Conservation (phyloP, 1,140 invertebrate genomes). For the Elysia chlorotica region DNA sequence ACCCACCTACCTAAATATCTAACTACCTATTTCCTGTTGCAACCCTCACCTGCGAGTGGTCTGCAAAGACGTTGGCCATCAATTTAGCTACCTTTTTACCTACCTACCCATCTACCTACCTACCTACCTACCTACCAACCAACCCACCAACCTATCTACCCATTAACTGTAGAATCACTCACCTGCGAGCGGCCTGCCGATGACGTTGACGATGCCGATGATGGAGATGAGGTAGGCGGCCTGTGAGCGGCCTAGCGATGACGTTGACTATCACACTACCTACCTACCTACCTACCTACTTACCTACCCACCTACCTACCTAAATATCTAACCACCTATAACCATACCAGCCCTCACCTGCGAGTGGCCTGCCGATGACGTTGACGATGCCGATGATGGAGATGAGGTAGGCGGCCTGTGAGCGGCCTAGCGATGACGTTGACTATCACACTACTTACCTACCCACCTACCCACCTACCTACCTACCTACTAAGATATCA, state of each 20-base stretch:
- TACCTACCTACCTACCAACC: not conserved
- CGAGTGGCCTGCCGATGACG: slow-evolving; percentile 38
- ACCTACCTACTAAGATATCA: no score
- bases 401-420: slow-evolving; percentile 38
- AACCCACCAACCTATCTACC: not conserved
- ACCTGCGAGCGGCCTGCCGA: slow-evolving; percentile 42
- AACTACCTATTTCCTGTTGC: no score
- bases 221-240: slow-evolving; percentile 47
- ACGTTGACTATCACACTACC: no score
- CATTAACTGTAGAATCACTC: no score
- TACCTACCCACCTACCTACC: no score
- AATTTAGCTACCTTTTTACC: no score
- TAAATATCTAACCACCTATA: no score
- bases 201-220: slow-evolving; percentile 46
- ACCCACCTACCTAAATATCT: no score
- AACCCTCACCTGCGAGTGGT: no score
- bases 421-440: slow-evolving; percentile 7
- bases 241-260: slow-evolving; percentile 18
- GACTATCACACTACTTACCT: not conserved
- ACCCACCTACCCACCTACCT: not conserved
- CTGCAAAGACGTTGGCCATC: no score
- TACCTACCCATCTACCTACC: no score
- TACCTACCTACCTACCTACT: not conserved
- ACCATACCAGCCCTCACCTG: no score
- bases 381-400: slow-evolving; percentile 51